Evolutionary conservation across 2,113 vertebrate genomes (phyloP).

Genomic region (Patagioenas fasciata): DNA sequence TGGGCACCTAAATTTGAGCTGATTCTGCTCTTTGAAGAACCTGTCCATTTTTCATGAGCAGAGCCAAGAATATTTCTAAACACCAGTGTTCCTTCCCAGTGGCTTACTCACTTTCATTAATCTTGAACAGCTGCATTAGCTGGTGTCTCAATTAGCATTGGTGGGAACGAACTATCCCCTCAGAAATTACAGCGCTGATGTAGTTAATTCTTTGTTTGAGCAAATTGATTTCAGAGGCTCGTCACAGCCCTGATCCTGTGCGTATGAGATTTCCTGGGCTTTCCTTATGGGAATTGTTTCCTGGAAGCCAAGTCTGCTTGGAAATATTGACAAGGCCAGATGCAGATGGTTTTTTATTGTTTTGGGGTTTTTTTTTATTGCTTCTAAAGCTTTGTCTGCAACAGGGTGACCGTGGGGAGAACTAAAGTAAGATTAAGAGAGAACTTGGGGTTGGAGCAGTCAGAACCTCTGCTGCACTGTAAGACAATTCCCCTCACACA

Average conservation of each 20-base stretch:
- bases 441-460: not conserved
- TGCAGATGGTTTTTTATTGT: not conserved
- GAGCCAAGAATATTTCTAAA: not conserved
- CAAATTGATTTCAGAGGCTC: not conserved
- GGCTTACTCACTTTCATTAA: not conserved
- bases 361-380: not conserved
- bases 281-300: not conserved
- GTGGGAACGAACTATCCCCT: not conserved
- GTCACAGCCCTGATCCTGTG: not conserved
- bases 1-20: not conserved
- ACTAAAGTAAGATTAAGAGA: not conserved
- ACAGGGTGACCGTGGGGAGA: accelerated
- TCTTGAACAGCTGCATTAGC: constrained; percentile 6
- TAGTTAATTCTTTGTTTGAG: not conserved
- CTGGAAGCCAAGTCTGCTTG: not conserved
- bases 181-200: not conserved
- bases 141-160: not conserved
- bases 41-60: not conserved
- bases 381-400: not conserved
- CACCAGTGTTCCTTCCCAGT: not conserved
- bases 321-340: not conserved
- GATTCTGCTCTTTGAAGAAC: not conserved
- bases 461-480: not conserved
- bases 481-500: not conserved
- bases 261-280: not conserved